Evolutionary conservation across 2,888 invertebrate genomes (phyloP).

Genomic region (Cecidostiba fungosa): DNA sequence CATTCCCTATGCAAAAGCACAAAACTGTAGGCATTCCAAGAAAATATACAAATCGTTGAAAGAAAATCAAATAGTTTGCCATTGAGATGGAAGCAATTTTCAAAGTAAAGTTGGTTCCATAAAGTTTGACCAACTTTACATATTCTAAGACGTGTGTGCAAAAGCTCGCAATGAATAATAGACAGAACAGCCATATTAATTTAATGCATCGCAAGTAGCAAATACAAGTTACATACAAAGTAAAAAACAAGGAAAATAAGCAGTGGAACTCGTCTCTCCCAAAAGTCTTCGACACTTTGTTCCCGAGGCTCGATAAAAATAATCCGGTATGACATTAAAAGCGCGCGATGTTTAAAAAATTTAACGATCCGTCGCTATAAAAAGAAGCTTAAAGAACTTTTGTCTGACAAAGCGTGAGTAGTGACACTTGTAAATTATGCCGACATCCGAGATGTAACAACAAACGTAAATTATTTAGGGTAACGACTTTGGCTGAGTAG

Average conservation of each 20-base stretch:
- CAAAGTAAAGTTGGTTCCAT: neutral
- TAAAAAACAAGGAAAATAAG: neutral
- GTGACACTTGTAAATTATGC: constrained; percentile 39
- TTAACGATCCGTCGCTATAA: constrained; percentile 41
- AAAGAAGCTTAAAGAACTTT: constrained; percentile 29
- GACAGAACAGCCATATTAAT: neutral
- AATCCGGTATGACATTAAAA: constrained; percentile 30
- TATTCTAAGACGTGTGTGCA: neutral
- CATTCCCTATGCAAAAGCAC: too few relatives aligned
- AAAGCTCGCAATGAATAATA: neutral
- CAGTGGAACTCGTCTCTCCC: neutral
- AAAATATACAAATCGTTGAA: neutral
- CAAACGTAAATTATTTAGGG: constrained; percentile 43
- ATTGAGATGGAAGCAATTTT: neutral
- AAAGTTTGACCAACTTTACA: neutral
- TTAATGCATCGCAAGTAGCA: too few relatives aligned
- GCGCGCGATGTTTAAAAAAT: constrained; percentile 1
- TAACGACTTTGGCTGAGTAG: constrained; percentile 27
- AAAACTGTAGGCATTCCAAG: neutral
- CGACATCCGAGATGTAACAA: constrained; percentile 27
- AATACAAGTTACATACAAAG: neutral
- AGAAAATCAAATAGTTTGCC: neutral
- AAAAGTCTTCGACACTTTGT: constrained; percentile 8
- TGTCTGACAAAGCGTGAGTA: constrained; percentile 25
- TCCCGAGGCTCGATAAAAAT: constrained; percentile 13